Evolutionary conservation across 2,113 vertebrate species (phyloP).

Genomic region (Naja naja): DNA sequence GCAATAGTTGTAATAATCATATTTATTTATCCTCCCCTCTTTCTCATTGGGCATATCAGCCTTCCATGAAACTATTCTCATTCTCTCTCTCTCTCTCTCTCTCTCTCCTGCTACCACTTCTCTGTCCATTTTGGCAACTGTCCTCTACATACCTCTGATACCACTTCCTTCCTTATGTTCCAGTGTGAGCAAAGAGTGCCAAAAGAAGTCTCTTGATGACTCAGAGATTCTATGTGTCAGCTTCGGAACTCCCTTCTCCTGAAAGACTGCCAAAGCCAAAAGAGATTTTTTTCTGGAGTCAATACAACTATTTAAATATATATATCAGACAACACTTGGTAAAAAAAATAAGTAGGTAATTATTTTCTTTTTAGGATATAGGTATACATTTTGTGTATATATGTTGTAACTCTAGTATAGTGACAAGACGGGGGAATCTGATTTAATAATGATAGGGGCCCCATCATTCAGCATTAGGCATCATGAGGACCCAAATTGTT

Average conservation of each 20-base stretch:
- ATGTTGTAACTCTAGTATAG: neutral
- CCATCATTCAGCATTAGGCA: neutral
- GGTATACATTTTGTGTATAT: neutral
- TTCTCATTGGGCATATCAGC: neutral
- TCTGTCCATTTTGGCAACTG: slow-evolving; percentile 10
- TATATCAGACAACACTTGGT: neutral
- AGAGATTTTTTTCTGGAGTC: slow-evolving; percentile 2
- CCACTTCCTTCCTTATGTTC: slow-evolving; percentile 28
- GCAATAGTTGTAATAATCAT: neutral
- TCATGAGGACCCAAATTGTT: too few species aligned
- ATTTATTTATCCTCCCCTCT: neutral
- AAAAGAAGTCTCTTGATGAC: slow-evolving; percentile 23
- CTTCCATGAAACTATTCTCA: neutral
- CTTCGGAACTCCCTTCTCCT: slow-evolving; percentile 26
- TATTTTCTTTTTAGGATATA: neutral
- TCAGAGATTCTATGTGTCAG: slow-evolving; percentile 18
- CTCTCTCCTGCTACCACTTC: neutral
- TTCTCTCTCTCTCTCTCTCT: neutral
- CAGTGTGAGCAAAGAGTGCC: neutral
- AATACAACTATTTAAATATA: neutral
- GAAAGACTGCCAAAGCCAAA: slow-evolving; percentile 8
- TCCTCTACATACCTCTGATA: slow-evolving; percentile 3
- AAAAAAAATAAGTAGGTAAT: slow-evolving; percentile 5
- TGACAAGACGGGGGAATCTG: neutral
- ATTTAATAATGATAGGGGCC: neutral